These are phyloP conservation scores for Heloderma charlesbogerti DNA, from an alignment of 2,113 vertebrate species.

Conservation along the genomic window DNA sequence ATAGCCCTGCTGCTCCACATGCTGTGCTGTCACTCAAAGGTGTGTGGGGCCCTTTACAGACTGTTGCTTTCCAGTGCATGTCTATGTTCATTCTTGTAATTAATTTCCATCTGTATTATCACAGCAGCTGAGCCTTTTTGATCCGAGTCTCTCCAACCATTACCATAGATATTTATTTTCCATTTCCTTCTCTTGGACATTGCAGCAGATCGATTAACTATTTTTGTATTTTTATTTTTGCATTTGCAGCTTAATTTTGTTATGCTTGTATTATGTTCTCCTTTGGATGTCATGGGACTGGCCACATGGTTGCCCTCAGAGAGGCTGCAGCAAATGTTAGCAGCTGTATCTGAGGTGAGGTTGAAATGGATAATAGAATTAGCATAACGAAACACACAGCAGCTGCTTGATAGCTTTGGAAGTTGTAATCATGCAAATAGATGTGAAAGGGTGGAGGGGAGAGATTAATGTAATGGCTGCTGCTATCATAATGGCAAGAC, in stretches of 20 bases:
- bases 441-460: background rate
- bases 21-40: background rate
- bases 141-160: background rate
- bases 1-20: too few species aligned
- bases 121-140: background rate
- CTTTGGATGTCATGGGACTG: background rate
- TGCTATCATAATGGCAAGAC: background rate
- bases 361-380: background rate
- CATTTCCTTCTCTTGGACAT: background rate
- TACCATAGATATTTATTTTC: background rate
- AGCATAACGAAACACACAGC: background rate
- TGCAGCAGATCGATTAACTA: background rate
- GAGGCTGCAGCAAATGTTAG: background rate
- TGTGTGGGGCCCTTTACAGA: background rate
- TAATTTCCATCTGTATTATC: background rate
- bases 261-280: background rate
- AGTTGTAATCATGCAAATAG: background rate
- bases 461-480: background rate
- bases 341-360: background rate
- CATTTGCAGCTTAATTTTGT: background rate
- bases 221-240: too few species aligned
- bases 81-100: background rate
- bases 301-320: background rate
- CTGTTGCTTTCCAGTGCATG: background rate
- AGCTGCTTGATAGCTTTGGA: background rate